phyloP scores from a whole-genome alignment of 1,140 invertebrate species.

The Aporrectodea caliginosa region DNA sequence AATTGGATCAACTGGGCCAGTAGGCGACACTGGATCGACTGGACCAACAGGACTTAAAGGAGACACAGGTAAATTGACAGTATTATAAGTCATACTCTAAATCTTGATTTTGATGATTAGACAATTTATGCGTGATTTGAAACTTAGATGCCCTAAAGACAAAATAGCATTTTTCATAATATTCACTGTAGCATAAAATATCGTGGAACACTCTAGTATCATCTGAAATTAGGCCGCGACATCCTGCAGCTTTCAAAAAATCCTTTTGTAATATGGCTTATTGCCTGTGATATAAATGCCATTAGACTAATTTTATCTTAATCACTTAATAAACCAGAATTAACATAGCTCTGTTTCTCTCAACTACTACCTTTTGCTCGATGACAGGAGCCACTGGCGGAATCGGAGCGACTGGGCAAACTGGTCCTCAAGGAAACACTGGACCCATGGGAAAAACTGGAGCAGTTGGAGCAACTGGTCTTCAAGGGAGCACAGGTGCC shows the following conservation, averaged over 20 bases:
- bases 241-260: too few relatives aligned
- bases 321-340: too few relatives aligned
- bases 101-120: slow-evolving; percentile 67
- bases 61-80: background rate
- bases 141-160: too few relatives aligned
- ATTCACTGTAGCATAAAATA: too few relatives aligned
- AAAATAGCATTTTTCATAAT: too few relatives aligned
- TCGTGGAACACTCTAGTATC: too few relatives aligned
- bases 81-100: slow-evolving; percentile 61
- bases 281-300: too few relatives aligned
- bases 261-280: too few relatives aligned
- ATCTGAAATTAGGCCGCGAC: too few relatives aligned
- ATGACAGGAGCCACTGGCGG: background rate
- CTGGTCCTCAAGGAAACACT: slow-evolving; percentile 59
- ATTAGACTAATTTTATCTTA: too few relatives aligned
- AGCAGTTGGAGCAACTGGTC: slow-evolving; percentile 24
- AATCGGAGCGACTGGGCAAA: background rate
- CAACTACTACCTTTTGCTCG: slow-evolving; percentile 60
- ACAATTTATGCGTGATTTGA: too few relatives aligned
- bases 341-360: too few relatives aligned
- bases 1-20: slow-evolving; percentile 59
- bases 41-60: background rate
- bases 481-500: background rate
- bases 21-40: background rate
- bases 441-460: slow-evolving; percentile 36